These are phyloP conservation scores for Augiades crinisus DNA, from an alignment of 2,888 invertebrate genomes.

Conservation along the genomic window DNA sequence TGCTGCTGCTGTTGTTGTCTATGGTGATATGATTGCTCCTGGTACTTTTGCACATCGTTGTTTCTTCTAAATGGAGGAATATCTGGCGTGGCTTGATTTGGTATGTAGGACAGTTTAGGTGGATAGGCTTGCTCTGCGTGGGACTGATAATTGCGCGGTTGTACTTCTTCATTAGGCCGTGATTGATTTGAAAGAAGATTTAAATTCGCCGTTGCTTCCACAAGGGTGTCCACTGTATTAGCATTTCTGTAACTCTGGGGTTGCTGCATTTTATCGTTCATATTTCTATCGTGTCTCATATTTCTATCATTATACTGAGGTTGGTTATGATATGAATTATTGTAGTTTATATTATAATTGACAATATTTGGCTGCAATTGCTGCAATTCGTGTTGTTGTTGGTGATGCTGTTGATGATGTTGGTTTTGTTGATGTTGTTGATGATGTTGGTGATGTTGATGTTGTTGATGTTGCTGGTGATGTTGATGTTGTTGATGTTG, in stretches of 20 bases:
- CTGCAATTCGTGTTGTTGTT: conserved; percentile 28
- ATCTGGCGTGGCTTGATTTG: conserved; percentile 50
- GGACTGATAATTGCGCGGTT: conserved; percentile 50
- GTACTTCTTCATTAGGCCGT: conserved; percentile 45
- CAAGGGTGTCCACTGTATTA: conserved; percentile 56
- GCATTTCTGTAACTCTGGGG: conserved; percentile 49
- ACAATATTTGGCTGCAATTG: conserved; percentile 42
- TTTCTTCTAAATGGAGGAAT: conserved; percentile 51
- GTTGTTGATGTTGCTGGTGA: conserved; percentile 44
- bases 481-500: conserved; percentile 49
- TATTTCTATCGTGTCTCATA: conserved; percentile 50
- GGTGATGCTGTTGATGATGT: conserved; percentile 15
- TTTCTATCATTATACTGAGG: conserved; percentile 57
- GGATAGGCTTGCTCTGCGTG: conserved; percentile 46
- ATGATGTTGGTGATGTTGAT: conserved; percentile 33
- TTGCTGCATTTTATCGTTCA: conserved; percentile 49
- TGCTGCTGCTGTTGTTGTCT: conserved; percentile 37
- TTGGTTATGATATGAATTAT: conserved; percentile 55
- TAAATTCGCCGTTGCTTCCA: conserved; percentile 60
- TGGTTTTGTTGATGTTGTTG: conserved; percentile 36
- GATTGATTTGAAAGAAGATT: conserved; percentile 51
- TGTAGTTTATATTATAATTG: conserved; percentile 50
- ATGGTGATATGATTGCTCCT: conserved; percentile 51
- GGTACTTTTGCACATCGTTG: conserved; percentile 50
- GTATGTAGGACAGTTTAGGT: conserved; percentile 50